Base-by-base conservation (phyloP, 1,140 invertebrate genomes). In the Fopius arisanus region DNA sequence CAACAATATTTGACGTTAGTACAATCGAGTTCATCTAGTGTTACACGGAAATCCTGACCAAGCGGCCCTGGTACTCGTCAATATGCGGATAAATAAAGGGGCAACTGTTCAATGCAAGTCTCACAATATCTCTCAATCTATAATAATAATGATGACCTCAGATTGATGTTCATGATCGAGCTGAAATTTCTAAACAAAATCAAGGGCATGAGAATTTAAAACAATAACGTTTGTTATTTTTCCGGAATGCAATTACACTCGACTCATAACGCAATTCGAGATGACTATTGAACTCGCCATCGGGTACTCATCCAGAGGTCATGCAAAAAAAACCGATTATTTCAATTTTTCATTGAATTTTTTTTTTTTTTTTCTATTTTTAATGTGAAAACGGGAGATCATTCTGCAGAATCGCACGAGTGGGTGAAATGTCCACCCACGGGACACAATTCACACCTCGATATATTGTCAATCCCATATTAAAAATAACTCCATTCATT, bases 1-100 rank as follows among this genome's bases (percentile, higher is more conserved):
- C 48, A 54, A 54, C 48, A 54, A 54, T 54, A 54, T 54, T 54
- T 54, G 48, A 54, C 48, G 48, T 23, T 54, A 54, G 48, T 54
- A 54, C 48, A 54, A 54, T 54, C 48, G 19, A 9, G 48, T 23
- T 54, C 48, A 54, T 54, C 48, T 54, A 54, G 48, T 54, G 48
- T 54, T 54, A 21, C 48, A 26, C 48, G 48, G 48, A 54, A 54
- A 54, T 54, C 48, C 48, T 54, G 48, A 54, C 48, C 48, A 23
- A 19, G 48, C 48, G 48, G 12, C 48, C 48, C 48, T 54, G 48
- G 48, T 54, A 54, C 48, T 54, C 48, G 21, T 21, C 48, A 54
- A 54, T 54, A 54, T 21, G 19, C 21, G 48, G 21, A 54, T 54
- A 54, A 54, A 54, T 54, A 54, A 54, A 21, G 48, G 48, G 19